Base-by-base conservation (phyloP, 2,797 vertebrate genomes). In the Anniella stebbinsi region DNA sequence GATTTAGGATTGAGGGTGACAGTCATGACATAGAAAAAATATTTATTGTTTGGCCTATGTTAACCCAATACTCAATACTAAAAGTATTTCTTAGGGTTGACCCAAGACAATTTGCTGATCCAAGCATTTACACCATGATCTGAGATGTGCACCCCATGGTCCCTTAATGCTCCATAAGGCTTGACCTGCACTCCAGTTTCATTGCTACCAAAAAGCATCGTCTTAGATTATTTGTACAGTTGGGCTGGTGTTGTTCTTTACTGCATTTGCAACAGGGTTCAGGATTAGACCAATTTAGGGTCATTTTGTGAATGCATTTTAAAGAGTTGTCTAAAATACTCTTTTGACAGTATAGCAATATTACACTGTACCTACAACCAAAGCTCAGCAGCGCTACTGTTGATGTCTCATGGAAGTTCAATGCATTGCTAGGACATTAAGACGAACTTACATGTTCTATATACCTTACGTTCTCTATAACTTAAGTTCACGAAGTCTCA, bases 1-100 rank as follows among this genome's bases (percentile, higher is more conserved):
- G 15, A 72, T 75, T 87, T 76, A 81, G 25, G 87, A 90, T 75
- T 10, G 81, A 80, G 89, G 23, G 92, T n/a, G 4, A 81, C 33
- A 69, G 13, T 13, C 93, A 12, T 67, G 21, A 3, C 33, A 80
- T 51, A 88, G 54, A 51, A 73, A 81, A 63, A 60, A 45, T 41
- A 30, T 33, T 38, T 8, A 48, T 11, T 76, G 28, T 87, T 60
- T 87, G 48, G 25, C 23, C 38, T 66, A 2, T 38, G n/a, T 66
- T 41, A 80, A 4, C 6, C 36, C 72, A 84, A 84, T 30, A 21
- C 67, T 69, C 18, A 84, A 17, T 73, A 54, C n/a, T 41, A 80
- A 88, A 84, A 66, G 8, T n/a, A 67, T 76, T 86, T 18, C 63
- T 17, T 54, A 30, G 48, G 25, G 3, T 80, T 88, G 69, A 21